Evolutionary conservation across 1,140 invertebrate species (phyloP), one percentile per base, ranked within the genome.

Genomic region (Pogonognathellus flavescens): DNA sequence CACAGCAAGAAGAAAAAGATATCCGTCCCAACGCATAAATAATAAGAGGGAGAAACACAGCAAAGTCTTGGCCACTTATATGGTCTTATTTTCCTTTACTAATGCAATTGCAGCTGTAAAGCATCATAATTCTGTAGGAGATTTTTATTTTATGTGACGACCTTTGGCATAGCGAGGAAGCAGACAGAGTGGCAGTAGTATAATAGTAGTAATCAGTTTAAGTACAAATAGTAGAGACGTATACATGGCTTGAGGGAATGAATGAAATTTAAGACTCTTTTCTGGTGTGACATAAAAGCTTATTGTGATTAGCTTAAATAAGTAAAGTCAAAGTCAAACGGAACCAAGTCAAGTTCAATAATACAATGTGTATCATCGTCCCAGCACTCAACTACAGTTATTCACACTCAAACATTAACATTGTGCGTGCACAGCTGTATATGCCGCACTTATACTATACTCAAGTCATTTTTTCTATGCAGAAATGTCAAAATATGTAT

Each of bases 21-120:
- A 66, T 66, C 25, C 59, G 59, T 60, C 59, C 59, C 31, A 76
- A 49, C 70, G 41, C 70, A 76, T 76, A 76, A 76, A 76, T 76
- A 76, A 76, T 76, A 76, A 76, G 41, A 76, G 70, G 70, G 70
- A 76, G 31, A 76, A 31, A 49, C 25, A 41, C 6, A 50, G 70
- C n/a, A 76, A 76, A 76, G 31, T 41, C 31, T 3, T 3, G 6
- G 14, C 70, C 70, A 76, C 31, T 76, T 76, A 76, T 57, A 57
- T 76, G 70, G 70, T 49, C 70, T 76, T 76, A 76, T 49, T 14
- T 57, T 76, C 70, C 41, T 49, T 76, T 41, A 76, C 70, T 50
- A 76, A 76, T 76, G 70, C 70, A 76, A 76, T 76, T 76, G 66
- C 41, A 76, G 31, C 70, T 76, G 70, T 50, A 76, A 14, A 31